Conservation (phyloP, 37 sponge, comb jelly and placozoan genomes). For the Crambe crambe region DNA sequence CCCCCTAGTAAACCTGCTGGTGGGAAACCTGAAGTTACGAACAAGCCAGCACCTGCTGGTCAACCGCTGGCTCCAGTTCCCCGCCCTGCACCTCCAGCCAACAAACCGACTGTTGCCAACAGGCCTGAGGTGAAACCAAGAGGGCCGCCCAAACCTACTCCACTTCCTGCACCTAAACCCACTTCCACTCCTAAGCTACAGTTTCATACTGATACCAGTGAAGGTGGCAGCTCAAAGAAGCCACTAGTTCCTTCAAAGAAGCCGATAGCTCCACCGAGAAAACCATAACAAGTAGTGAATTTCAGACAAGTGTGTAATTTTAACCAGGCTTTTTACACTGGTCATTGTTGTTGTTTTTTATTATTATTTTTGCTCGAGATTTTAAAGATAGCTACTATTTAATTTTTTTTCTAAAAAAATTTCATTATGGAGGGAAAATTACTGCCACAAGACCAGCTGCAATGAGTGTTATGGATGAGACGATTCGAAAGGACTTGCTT, state of each 20-base stretch:
- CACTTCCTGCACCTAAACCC: conserved; percentile 1
- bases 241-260: conserved; percentile 9
- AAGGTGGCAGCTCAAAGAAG: not conserved
- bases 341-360: too few species aligned
- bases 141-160: not conserved
- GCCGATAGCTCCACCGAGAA: conserved; percentile 24
- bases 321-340: too few species aligned
- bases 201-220: not conserved
- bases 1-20: not conserved
- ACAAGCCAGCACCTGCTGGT: conserved; percentile 3
- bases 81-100: not conserved
- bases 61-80: conserved; percentile 2
- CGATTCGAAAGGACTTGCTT: too few species aligned
- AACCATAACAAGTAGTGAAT: not conserved
- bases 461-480: too few species aligned
- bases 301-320: too few species aligned
- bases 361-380: too few species aligned
- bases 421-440: not conserved
- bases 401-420: too few species aligned
- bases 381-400: too few species aligned
- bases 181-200: not conserved
- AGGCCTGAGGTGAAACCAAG: not conserved
- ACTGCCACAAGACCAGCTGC: not conserved
- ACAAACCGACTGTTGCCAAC: not conserved
- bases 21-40: not conserved